These are phyloP conservation scores for Apodemia mormo DNA, from an alignment of 2,888 invertebrate species.

Conservation along the genomic window DNA sequence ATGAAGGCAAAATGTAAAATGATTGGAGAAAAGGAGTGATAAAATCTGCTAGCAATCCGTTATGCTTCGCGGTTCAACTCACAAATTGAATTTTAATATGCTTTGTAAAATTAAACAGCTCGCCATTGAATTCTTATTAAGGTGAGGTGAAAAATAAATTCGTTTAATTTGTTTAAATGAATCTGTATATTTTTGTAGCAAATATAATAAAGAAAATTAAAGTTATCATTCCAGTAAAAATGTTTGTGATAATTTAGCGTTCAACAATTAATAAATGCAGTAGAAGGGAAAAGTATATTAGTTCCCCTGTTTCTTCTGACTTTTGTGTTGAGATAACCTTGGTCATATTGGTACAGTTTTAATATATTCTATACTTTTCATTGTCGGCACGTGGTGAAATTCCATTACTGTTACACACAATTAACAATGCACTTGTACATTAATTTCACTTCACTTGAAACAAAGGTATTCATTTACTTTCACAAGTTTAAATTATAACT, in stretches of 20 bases:
- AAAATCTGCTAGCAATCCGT: conserved; percentile 73
- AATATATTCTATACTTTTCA: no score
- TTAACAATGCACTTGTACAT: no score
- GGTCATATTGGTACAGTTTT: no score
- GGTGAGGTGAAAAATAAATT: conserved; percentile 50
- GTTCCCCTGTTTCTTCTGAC: no score
- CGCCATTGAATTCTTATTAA: conserved; percentile 74
- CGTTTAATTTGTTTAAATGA: not conserved
- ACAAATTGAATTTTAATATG: conserved; percentile 80
- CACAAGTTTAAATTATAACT: no score
- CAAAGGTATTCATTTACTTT: no score
- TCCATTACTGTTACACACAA: no score
- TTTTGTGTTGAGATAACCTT: no score
- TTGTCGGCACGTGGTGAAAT: no score
- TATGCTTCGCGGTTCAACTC: conserved; percentile 73
- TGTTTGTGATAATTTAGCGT: not conserved
- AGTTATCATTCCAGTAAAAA: not conserved
- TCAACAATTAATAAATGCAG: no score
- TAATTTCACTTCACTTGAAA: no score
- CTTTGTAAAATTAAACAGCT: conserved; percentile 74
- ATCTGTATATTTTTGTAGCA: not conserved
- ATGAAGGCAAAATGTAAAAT: conserved; percentile 65
- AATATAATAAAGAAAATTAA: not conserved
- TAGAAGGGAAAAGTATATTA: no score
- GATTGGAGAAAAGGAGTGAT: conserved; percentile 72